Conservation (phyloP, 2,797 vertebrate species). For the Ataeniobius toweri region DNA sequence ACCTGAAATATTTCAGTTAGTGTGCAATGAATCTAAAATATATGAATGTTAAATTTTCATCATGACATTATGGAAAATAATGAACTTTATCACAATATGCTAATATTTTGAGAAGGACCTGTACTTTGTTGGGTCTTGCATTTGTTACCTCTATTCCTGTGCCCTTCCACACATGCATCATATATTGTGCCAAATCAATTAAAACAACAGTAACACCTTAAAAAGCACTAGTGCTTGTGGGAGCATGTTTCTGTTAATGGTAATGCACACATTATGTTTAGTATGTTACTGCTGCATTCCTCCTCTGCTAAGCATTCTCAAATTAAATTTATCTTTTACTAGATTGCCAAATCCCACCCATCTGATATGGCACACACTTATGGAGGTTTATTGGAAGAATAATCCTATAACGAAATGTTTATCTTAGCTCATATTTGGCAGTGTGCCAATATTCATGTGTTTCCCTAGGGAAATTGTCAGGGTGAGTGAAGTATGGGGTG, state of each 20-base stretch:
- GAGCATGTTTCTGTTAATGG: conserved; percentile 13
- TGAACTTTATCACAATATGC: too few species aligned
- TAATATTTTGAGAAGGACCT: too few species aligned
- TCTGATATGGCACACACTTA: conserved; percentile 56
- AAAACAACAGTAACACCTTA: conserved; percentile 41
- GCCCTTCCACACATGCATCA: neutral
- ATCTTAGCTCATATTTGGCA: conserved; percentile 55
- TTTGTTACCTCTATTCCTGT: neutral
- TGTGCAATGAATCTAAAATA: too few species aligned
- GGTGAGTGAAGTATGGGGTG: conserved; percentile 16
- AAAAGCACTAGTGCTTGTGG: conserved; percentile 10
- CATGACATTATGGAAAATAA: too few species aligned
- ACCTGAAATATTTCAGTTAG: too few species aligned
- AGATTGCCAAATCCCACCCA: conserved; percentile 53
- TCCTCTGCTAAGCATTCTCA: conserved; percentile 37
- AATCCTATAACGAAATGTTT: conserved; percentile 64
- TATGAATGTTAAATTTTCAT: too few species aligned
- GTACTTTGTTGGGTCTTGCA: conserved; percentile 10
- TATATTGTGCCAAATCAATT: conserved; percentile 54
- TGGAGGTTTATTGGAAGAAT: conserved; percentile 60
- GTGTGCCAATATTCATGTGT: conserved; percentile 48
- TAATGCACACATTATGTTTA: neutral
- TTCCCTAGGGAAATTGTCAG: conserved; percentile 40
- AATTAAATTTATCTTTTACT: conserved; percentile 41
- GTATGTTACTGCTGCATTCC: conserved; percentile 8